A percentile compares a stretch with the other conserved stretches of the same genome.
phyloP scores from a whole-genome alignment of 2,888 invertebrate species.

The Lochmaea capreae region DNA sequence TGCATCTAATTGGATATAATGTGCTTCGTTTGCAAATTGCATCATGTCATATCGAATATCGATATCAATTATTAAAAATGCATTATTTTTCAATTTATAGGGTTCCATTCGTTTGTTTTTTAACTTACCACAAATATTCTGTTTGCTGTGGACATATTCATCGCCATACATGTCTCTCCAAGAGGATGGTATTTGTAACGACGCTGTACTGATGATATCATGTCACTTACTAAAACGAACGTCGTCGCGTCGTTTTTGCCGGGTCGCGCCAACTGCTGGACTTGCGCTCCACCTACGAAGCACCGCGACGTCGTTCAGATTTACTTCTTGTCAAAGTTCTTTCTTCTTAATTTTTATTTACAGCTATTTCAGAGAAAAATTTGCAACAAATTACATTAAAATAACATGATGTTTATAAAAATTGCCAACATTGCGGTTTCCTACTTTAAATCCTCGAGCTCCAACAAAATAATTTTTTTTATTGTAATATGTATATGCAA shows the following conservation, averaged over 20 bases:
- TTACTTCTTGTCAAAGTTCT: not conserved
- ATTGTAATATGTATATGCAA: no score
- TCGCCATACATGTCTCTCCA: slow-evolving; percentile 78
- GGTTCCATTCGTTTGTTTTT: slow-evolving; percentile 4
- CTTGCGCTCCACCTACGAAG: slow-evolving; percentile 20
- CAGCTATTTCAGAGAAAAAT: no score
- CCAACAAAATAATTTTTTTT: no score
- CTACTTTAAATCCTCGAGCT: not conserved
- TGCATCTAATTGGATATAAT: not conserved
- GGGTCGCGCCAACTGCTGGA: slow-evolving; percentile 25
- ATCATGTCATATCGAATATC: not conserved
- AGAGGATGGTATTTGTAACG: slow-evolving; percentile 66
- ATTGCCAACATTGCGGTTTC: not conserved
- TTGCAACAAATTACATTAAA: no score
- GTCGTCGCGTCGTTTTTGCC: slow-evolving; percentile 23
- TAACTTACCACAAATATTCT: slow-evolving; percentile 64
- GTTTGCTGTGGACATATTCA: slow-evolving; percentile 73
- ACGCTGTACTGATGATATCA: slow-evolving; percentile 62
- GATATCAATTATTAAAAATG: not conserved
- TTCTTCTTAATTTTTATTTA: not conserved
- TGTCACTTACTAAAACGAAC: slow-evolving; percentile 62
- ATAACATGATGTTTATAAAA: no score
- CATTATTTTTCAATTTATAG: not conserved
- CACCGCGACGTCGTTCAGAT: slow-evolving; percentile 3
- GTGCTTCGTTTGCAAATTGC: not conserved